Percentiles rank a stretch among this genome's conserved stretches.
Evolutionary conservation across 1,140 invertebrate genomes (phyloP).

Genomic region (Trichonephila inaurata): DNA sequence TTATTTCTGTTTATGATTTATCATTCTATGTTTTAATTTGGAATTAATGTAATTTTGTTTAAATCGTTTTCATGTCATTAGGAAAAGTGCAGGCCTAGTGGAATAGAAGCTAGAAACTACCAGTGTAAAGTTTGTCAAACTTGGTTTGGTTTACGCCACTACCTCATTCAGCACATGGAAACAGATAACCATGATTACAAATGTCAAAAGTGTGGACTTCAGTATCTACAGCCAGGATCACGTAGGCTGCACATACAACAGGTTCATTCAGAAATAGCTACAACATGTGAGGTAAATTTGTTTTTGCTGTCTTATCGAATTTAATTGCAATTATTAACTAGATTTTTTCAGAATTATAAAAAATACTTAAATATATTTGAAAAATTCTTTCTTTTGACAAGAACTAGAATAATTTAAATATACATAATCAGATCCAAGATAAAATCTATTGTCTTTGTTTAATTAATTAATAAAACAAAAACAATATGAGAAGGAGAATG

Average conservation of each 20-base stretch:
- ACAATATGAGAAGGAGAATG: too few relatives aligned
- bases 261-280: slow-evolving; percentile 76
- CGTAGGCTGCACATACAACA: slow-evolving; percentile 78
- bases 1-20: too few relatives aligned
- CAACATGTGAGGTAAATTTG: slow-evolving; percentile 75
- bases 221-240: slow-evolving; percentile 77
- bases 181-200: slow-evolving; percentile 78
- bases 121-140: slow-evolving; percentile 79
- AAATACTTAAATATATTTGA: too few relatives aligned
- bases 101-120: slow-evolving; percentile 78
- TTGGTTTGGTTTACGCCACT: slow-evolving; percentile 78
- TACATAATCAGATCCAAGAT: too few relatives aligned
- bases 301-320: neutral
- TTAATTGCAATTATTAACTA: neutral
- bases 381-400: too few relatives aligned
- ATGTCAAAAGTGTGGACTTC: slow-evolving; percentile 78
- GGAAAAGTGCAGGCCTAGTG: slow-evolving; percentile 59
- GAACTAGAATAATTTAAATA: too few relatives aligned
- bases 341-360: neutral
- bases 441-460: too few relatives aligned
- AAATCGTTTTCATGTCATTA: neutral
- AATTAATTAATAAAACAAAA: too few relatives aligned
- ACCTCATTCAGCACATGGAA: slow-evolving; percentile 78
- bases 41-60: neutral
- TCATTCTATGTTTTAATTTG: too few relatives aligned